Conservation (phyloP, 2,888 invertebrate genomes). For the Morpho deidamia region DNA sequence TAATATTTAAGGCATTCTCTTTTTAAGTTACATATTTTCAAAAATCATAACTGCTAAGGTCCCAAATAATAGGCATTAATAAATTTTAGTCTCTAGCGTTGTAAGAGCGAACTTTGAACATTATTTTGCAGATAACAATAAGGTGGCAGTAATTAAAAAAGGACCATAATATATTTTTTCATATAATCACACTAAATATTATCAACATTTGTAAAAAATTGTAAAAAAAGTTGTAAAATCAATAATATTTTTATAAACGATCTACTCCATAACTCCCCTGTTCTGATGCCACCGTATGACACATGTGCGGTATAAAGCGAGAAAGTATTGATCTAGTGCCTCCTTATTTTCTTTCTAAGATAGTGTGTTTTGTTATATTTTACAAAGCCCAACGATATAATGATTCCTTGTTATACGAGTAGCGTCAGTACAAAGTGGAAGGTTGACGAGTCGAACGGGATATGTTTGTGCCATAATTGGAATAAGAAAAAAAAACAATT, state of each 20-base stretch:
- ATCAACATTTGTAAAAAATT: too few species aligned
- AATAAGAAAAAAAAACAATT: neutral
- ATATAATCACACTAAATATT: too few species aligned
- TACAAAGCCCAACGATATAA: slow-evolving; percentile 19
- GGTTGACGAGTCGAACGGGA: neutral
- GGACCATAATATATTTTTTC: too few species aligned
- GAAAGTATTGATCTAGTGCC: slow-evolving; percentile 73
- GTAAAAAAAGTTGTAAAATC: too few species aligned
- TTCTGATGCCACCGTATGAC: slow-evolving; percentile 56
- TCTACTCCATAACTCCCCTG: slow-evolving; percentile 37
- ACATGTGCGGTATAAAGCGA: slow-evolving; percentile 72
- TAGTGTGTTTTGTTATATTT: slow-evolving; percentile 38
- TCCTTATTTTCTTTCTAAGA: slow-evolving; percentile 53
- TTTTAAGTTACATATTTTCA: too few species aligned
- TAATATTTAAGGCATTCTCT: too few species aligned
- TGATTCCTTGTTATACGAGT: slow-evolving; percentile 12
- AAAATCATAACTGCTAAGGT: too few species aligned
- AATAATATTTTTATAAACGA: neutral
- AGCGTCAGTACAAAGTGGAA: neutral
- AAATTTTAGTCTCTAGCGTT: too few species aligned
- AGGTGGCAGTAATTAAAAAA: too few species aligned
- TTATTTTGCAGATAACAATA: too few species aligned
- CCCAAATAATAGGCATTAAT: too few species aligned
- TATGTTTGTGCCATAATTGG: slow-evolving; percentile 6
- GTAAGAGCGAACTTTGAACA: too few species aligned